Base-by-base conservation (phyloP, 2,888 invertebrate genomes). In the Lochmaea capreae region DNA sequence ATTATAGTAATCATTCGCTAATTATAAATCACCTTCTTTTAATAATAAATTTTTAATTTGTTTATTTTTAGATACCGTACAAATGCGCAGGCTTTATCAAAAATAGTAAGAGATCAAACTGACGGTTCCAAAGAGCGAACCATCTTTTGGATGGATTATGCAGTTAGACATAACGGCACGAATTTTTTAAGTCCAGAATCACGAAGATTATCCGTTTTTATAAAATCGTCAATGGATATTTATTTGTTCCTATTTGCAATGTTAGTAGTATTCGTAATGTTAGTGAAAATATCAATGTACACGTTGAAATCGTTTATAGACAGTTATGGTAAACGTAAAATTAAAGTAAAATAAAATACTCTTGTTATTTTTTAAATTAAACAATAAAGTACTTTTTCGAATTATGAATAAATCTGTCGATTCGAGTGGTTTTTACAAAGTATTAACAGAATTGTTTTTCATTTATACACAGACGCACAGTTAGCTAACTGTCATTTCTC, bases 121-220 rank as follows among this genome's bases (percentile, higher is more conserved):
- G 58, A 79, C 61, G 74, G 76, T 26, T 78, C 80, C 1, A 61
- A 78, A 58, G 76, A 80, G 46, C 72, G 75, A n/a, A 77, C 76
- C 6, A 58, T 78, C 12, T 79, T 77, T 69, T 81, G 80, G 80
- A 67, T 63, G 11, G 80, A 80, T 69, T 81, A 79, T 26, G 75
- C 74, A 5, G 67, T 81, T 52, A 75, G 75, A 57, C 77, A 79
- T 63, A 76, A 77, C 42, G 77, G 77, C n/a, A 74, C 78, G 16
- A 67, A 77, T 26, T 74, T 79, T 65, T 72, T 79, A 12, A 72
- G 62, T 54, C 71, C 77, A 9, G 65, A 72, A 67, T 68, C 77
- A 0, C 75, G 76, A 67, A 52, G 76, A 18, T 62, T 77, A 33
- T 65, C 75, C 6, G 16, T 46, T 11, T 66, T 73, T 33, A 72